phyloP scores from a whole-genome alignment of 2,113 vertebrate genomes.

The Ptilorrhoa leucosticta region DNA sequence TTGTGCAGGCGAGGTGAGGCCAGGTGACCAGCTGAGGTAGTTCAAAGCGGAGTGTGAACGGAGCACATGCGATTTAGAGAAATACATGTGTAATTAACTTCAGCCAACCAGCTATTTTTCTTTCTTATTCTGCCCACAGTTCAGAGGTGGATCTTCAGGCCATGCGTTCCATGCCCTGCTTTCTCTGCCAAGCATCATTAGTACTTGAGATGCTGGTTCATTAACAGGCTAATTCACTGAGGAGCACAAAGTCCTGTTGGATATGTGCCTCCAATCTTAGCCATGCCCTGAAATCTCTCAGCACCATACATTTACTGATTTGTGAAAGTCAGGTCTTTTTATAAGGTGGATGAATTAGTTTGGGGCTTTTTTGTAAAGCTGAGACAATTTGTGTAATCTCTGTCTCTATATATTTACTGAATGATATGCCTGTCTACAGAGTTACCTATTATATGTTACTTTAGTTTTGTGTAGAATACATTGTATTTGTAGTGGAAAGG shows the following conservation, averaged over 20 bases:
- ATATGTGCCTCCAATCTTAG: background rate
- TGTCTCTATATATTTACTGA: background rate
- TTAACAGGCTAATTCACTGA: background rate
- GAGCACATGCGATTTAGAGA: rapidly evolving
- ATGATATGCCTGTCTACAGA: background rate
- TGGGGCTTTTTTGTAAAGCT: background rate
- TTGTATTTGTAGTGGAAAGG: background rate
- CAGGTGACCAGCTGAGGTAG: background rate
- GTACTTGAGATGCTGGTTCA: background rate
- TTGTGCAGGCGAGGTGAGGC: rapidly evolving
- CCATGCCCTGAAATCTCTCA: background rate
- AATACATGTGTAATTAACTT: rapidly evolving
- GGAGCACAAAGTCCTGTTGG: background rate
- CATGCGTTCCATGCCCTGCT: background rate
- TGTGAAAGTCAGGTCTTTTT: background rate
- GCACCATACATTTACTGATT: rapidly evolving
- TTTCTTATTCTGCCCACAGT: background rate
- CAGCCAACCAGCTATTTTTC: rapidly evolving
- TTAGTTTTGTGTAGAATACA: background rate
- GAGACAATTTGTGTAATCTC: background rate
- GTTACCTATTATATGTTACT: background rate
- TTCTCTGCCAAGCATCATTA: background rate
- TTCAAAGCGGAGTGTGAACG: background rate
- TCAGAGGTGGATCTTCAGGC: background rate
- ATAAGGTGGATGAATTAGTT: background rate